These are phyloP conservation scores for Solea solea DNA, from an alignment of 2,113 vertebrate species.

Conservation along the genomic window DNA sequence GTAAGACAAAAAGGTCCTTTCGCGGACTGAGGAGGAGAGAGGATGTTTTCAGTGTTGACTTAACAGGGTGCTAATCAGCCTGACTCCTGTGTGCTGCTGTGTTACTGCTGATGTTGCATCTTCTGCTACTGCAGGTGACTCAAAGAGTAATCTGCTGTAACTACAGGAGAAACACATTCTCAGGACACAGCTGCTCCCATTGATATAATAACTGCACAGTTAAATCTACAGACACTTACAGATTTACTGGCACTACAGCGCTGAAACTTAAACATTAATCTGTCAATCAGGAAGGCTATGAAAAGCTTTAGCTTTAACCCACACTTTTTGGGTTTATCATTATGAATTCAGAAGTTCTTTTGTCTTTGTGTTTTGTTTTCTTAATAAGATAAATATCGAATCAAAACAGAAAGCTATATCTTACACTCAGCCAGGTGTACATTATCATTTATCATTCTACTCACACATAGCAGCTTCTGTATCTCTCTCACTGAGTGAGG, in stretches of 20 bases:
- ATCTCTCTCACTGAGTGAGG: not conserved
- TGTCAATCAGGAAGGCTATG: no score
- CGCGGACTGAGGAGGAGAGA: conserved; percentile 19
- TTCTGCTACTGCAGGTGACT: conserved; percentile 43
- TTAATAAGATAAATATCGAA: no score
- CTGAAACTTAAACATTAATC: not conserved
- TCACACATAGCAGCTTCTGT: not conserved
- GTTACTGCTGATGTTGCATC: conserved; percentile 60
- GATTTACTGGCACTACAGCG: not conserved
- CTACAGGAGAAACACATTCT: conserved; percentile 19
- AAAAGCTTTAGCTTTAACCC: no score
- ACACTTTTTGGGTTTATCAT: no score
- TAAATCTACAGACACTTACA: conserved; percentile 6
- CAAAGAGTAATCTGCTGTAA: conserved; percentile 46
- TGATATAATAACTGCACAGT: conserved; percentile 6
- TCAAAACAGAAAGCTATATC: no score
- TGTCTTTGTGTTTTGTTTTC: no score
- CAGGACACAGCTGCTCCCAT: not conserved
- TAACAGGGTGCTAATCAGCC: conserved; percentile 12
- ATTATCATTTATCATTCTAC: not conserved
- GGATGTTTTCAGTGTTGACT: not conserved
- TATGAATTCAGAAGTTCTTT: no score
- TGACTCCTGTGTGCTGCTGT: conserved; percentile 16
- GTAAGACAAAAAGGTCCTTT: conserved; percentile 47
- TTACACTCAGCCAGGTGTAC: conserved; percentile 1